Evolutionary conservation across 2,113 vertebrate genomes (phyloP).

Genomic region (Cyphomyrus plagiostoma): DNA sequence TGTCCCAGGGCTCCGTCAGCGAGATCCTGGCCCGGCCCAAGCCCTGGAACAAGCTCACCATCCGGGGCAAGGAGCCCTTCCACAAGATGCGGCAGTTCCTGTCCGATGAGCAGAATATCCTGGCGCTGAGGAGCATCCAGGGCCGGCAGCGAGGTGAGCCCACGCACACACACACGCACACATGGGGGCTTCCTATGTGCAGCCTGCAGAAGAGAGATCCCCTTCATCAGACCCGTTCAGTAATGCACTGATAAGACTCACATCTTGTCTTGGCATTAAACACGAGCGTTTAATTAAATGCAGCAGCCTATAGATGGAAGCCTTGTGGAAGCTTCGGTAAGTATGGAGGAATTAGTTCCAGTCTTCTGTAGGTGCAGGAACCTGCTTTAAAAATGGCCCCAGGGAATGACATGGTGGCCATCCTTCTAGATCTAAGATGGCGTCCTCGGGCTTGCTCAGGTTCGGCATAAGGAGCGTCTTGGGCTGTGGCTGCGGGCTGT

Average conservation of each 20-base stretch:
- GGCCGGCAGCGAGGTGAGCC: slow-evolving; percentile 82
- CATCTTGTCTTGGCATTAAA: background rate
- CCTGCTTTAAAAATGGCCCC: background rate
- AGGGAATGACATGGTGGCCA: background rate
- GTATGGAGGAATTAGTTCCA: background rate
- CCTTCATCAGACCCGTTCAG: background rate
- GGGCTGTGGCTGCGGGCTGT: background rate
- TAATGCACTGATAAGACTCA: background rate
- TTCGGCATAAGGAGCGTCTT: background rate
- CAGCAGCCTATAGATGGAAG: background rate
- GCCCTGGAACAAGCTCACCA: slow-evolving; percentile 86
- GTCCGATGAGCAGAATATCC: slow-evolving; percentile 85
- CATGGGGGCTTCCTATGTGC: background rate
- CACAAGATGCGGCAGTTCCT: slow-evolving; percentile 93
- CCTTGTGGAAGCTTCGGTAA: background rate
- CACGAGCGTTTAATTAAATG: background rate
- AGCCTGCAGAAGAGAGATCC: background rate
- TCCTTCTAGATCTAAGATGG: background rate
- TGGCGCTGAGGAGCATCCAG: slow-evolving; percentile 84
- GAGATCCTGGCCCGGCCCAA: slow-evolving; percentile 86
- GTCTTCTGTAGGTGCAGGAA: background rate
- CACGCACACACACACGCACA: background rate
- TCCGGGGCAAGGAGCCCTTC: slow-evolving; percentile 85
- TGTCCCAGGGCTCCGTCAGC: slow-evolving; percentile 84
- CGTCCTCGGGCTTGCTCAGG: background rate